A percentile compares a stretch with the other conserved stretches of the same genome.
Evolutionary conservation across 2,113 vertebrate genomes (phyloP).

Genomic region (Carassius auratus): DNA sequence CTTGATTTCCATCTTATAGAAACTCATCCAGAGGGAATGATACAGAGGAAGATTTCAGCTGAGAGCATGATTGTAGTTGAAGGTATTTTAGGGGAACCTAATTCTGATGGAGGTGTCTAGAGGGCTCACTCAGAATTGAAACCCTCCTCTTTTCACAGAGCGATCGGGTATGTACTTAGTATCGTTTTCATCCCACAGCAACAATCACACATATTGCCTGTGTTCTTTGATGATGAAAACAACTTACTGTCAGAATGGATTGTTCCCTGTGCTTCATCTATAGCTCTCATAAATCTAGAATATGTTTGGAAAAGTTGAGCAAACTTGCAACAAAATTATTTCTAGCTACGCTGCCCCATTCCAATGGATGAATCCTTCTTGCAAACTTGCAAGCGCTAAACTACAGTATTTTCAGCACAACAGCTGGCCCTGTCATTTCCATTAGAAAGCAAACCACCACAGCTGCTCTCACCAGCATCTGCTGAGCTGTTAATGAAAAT

Average conservation of each 20-base stretch:
- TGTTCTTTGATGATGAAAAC: constrained; percentile 50
- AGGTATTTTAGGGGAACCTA: constrained; percentile 48
- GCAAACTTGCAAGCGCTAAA: constrained; percentile 14
- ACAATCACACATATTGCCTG: constrained; percentile 31
- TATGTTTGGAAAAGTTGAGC: constrained; percentile 39
- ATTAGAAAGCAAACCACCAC: constrained; percentile 50
- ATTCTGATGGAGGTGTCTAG: constrained; percentile 45
- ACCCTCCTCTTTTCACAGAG: constrained; percentile 49
- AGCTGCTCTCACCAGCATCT: constrained; percentile 57
- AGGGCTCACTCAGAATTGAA: constrained; percentile 56
- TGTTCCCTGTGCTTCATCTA: constrained; percentile 44
- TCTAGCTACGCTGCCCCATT: not conserved
- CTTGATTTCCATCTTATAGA: constrained; percentile 18
- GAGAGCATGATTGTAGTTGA: constrained; percentile 35
- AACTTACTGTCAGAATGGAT: constrained; percentile 52
- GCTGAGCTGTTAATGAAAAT: constrained; percentile 59
- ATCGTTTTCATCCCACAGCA: constrained; percentile 9
- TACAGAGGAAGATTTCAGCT: constrained; percentile 32
- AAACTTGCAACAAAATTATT: not conserved
- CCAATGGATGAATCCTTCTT: constrained; percentile 15
- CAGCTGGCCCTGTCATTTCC: constrained; percentile 58
- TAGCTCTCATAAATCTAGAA: constrained; percentile 36
- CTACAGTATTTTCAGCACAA: constrained; percentile 51
- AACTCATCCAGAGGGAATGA: constrained; percentile 9
- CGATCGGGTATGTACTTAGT: constrained; percentile 27